Conservation (phyloP, 64 coral and sea anemone genomes). For the Pachyseris speciosa region DNA sequence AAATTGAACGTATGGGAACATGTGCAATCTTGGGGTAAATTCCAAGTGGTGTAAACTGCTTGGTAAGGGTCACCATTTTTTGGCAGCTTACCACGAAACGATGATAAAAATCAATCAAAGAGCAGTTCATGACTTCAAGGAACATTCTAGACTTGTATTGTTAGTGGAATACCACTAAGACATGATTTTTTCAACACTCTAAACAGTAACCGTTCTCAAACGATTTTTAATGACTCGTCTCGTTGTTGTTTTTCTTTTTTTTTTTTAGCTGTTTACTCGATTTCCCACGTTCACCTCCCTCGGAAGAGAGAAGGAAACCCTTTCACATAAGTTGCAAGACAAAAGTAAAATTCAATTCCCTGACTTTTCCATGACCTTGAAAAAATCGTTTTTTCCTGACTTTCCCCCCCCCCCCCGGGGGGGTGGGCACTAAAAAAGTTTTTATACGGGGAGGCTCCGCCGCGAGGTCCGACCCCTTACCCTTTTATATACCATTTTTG, state of each 20-base stretch:
- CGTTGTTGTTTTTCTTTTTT: not conserved
- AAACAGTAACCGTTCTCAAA: not conserved
- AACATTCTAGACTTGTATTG: conserved; percentile 13
- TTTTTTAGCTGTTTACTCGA: not conserved
- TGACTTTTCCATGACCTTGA: too few species aligned
- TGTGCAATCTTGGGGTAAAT: not conserved
- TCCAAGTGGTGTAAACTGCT: conserved; percentile 10
- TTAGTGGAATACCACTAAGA: not conserved
- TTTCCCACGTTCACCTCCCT: not conserved
- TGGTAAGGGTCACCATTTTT: conserved; percentile 19
- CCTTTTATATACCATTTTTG: too few species aligned
- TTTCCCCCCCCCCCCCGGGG: too few species aligned
- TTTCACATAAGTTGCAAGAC: too few species aligned
- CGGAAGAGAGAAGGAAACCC: too few species aligned
- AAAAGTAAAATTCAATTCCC: too few species aligned
- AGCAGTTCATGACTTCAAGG: not conserved
- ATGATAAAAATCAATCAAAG: conserved; percentile 4
- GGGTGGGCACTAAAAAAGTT: too few species aligned
- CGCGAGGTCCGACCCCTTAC: too few species aligned
- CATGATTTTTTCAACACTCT: conserved; percentile 23
- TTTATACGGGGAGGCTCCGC: too few species aligned
- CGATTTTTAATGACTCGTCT: not conserved
- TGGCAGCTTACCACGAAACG: conserved; percentile 40
- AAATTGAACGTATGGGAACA: not conserved
- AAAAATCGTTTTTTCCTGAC: too few species aligned